Evolutionary conservation across 2,888 invertebrate species (phyloP), one percentile per base, ranked within the genome.

Genomic region (Pristionchus exspectatus): DNA sequence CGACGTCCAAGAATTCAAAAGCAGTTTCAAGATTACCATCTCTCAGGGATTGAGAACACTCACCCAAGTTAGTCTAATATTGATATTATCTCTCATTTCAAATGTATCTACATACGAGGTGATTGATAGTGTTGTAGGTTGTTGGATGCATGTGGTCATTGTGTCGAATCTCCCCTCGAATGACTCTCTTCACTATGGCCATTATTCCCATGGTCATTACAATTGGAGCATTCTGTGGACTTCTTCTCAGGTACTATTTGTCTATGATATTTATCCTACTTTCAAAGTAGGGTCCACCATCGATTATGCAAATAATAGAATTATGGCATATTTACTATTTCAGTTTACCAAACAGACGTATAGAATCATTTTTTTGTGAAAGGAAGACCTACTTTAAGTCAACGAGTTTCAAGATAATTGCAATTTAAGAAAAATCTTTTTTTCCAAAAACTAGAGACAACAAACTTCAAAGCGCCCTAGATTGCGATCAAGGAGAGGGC

Each of bases 1-100:
- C 83, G 98, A 99, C 96, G 97, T 98, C 16, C 98, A 99, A 95
- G 98, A 98, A 95, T 98, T 99, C 95, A 99, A 99, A 96, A 98
- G 98, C 93, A 97, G 97, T 1, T 98, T 99, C 95, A 99, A 99
- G 95, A 97, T 97, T 94, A 97, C 97, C 44, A 97, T 99, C 83
- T 97, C 98, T 0, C 98, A 98, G 94, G 98, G 98, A 0, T 95
- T 99, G 56, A 96, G 98, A 90, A 97, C 98, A 84, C 95, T 96
- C 9, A 97, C 98, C 0, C 98, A 98, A 96, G 97, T 98, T 91
- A 81, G 91, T 38, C 50, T 85, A 86, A 27, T 81, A n/a, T 14
- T n/a, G 7, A 12, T 66, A 30, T n/a, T 10, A 74, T 87, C 7
- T 33, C 5, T 87, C n/a, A 18, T 14, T 21, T 72, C 18, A 2